Conservation (phyloP, 2,888 invertebrate genomes). For the Vanessa cardui region DNA sequence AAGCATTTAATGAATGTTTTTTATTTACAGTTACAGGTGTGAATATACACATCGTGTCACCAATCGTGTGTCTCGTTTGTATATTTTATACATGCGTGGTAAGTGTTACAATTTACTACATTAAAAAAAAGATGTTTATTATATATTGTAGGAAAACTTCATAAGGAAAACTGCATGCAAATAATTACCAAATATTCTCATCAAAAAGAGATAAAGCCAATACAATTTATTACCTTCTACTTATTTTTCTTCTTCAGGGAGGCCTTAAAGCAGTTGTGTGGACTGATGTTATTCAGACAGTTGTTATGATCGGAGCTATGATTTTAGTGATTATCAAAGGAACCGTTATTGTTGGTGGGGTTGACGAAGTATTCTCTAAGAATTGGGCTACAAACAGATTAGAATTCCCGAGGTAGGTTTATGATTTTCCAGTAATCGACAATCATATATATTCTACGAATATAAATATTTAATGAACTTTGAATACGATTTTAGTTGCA, state of each 20-base stretch:
- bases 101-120: slow-evolving; percentile 51
- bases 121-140: neutral
- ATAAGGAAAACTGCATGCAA: too few relatives aligned
- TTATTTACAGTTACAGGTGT: slow-evolving; percentile 87
- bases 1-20: slow-evolving; percentile 7
- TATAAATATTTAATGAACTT: neutral
- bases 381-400: slow-evolving; percentile 84
- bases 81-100: slow-evolving; percentile 91
- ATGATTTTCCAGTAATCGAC: slow-evolving; percentile 59
- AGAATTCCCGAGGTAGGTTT: slow-evolving; percentile 76
- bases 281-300: slow-evolving; percentile 88
- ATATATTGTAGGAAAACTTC: too few relatives aligned
- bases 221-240: neutral
- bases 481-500: slow-evolving; percentile 76
- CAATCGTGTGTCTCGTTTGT: slow-evolving; percentile 88
- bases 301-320: slow-evolving; percentile 87
- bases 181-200: too few relatives aligned
- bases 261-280: slow-evolving; percentile 88
- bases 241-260: slow-evolving; percentile 68
- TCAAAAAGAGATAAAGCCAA: too few relatives aligned
- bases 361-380: slow-evolving; percentile 79
- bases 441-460: too few relatives aligned
- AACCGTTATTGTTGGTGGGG: slow-evolving; percentile 85
- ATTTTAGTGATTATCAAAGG: slow-evolving; percentile 85
- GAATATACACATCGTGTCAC: slow-evolving; percentile 88